Percentiles rank a stretch among this genome's conserved stretches.
Evolutionary conservation across 2,888 invertebrate species (phyloP).

Genomic region (Nowickia ferox): DNA sequence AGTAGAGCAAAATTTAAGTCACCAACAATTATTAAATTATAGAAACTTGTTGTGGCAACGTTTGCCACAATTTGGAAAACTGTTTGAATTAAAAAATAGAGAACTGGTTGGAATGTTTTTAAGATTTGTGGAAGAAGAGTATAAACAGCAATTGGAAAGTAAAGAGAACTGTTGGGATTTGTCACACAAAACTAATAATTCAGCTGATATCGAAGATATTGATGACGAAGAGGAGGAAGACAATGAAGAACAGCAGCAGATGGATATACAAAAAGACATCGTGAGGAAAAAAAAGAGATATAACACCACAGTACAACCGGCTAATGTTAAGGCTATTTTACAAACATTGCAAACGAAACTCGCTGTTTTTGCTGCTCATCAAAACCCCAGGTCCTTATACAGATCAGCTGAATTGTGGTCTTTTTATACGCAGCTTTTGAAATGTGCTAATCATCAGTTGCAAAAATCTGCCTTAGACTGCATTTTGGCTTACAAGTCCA

Average conservation of each 20-base stretch:
- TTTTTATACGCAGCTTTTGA: conserved; percentile 91
- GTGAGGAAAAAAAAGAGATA: conserved; percentile 71
- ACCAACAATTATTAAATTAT: conserved; percentile 85
- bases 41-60: conserved; percentile 92
- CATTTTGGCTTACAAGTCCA: conserved; percentile 92
- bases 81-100: conserved; percentile 91
- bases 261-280: conserved; percentile 80
- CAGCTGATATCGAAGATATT: conserved; percentile 77
- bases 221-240: conserved; percentile 74
- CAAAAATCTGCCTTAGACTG: conserved; percentile 95
- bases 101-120: conserved; percentile 92
- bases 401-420: conserved; percentile 89
- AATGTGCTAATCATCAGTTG: conserved; percentile 89
- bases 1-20: conserved; percentile 59
- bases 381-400: conserved; percentile 91
- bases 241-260: conserved; percentile 73
- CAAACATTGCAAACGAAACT: conserved; percentile 87
- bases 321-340: conserved; percentile 76
- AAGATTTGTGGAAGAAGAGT: conserved; percentile 87
- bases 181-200: conserved; percentile 75
- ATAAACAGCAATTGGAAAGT: conserved; percentile 85
- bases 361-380: conserved; percentile 90
- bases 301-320: conserved; percentile 10
- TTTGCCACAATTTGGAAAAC: conserved; percentile 88
- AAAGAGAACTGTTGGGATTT: conserved; percentile 85